Evolutionary conservation across 2,797 vertebrate genomes (phyloP), one percentile per base, ranked within the genome.

Genomic region (Argentina silus): DNA sequence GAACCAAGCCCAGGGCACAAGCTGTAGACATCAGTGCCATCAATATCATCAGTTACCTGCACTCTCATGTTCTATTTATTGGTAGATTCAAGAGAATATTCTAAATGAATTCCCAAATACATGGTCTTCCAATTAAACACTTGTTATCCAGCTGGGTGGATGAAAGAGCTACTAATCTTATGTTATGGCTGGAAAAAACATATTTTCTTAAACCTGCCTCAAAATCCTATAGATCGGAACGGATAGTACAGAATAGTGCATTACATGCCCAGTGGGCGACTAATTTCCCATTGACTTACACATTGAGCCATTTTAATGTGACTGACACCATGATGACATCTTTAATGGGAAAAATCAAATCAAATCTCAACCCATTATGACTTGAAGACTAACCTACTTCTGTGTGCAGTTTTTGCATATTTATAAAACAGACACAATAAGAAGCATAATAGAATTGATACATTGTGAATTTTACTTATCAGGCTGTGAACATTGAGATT

Each of bases 281-380:
- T 81, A 73, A 82, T 82, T 74, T 69, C 70, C 12, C 67, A 55
- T 47, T 73, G 73, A 74, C 74, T 77, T 56, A 21, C 62, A 69
- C 62, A 36, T 12, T 53, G 71, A 66, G 43, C 71, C 64, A 69
- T 65, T 53, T 6, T 74, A 74, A 77, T 66, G 71, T 61, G 71
- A 67, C 36, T 36, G 27, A 36, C 27, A 36, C 27, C 1, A 2
- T 36, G 27, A 36, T 4, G 27, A 1, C 4, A 36, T 36, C 27
- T 36, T 36, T 36, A 36, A 36, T 36, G 27, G 27, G 27, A 36
- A 36, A 67, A 77, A 68, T 74, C 55, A 55, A 70, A 65, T 76
- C 66, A 7, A 51, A 51, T 51, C 50, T 51, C 3, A 15, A 11
- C 3, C 50, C 50, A 51, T 51, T 51, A 51, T 51, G 11, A 1